Base-by-base conservation (phyloP, 2,797 vertebrate genomes). In the Macropus fuliginosus region DNA sequence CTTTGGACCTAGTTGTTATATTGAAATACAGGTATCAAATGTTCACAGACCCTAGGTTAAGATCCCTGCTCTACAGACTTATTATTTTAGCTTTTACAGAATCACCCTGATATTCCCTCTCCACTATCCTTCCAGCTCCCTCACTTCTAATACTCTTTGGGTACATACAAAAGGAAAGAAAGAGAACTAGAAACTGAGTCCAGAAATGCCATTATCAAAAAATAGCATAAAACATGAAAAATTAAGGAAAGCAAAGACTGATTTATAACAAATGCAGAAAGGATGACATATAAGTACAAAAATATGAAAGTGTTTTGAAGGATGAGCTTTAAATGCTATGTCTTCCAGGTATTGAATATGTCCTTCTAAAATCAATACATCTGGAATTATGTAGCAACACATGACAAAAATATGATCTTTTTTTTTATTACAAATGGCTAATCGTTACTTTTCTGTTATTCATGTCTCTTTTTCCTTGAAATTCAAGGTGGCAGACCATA, bases 401-500 rank as follows among this genome's bases (percentile, higher is more conserved):
- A 27, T 55, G 95, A 91, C n/a, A 92, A 54, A 95, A 96, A 92
- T 89, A 28, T 54, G 54, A 54, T 55, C 90, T n/a, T 90, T 93
- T 91, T 81, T 50, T 81, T 52, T 81, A 55, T 52, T 87, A 50
- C 29, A 91, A 14, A 27, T 0, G 14, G 81, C 55, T 91, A 21
- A 0, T 29, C 56, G 55, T 54, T 56, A 56, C 31, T 50, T n/a
- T 8, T 90, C 56, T 96, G 91, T 96, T 94, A 93, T 94, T 97
- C 96, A 89, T 54, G 59, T 92, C 5, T 2, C 50, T 55, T 5
- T 0, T 94, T 92, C 52, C 92, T 55, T 94, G 29, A 92, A 96
- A 98, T 93, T 89, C 40, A 95, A 96, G 74, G 96, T 74, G 91
- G 95, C 97, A 97, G 97, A 29, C 66, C 21, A 93, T 27, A 92